These are phyloP conservation scores for Conus canariensis DNA, from an alignment of 2,888 invertebrate genomes.

Conservation along the genomic window DNA sequence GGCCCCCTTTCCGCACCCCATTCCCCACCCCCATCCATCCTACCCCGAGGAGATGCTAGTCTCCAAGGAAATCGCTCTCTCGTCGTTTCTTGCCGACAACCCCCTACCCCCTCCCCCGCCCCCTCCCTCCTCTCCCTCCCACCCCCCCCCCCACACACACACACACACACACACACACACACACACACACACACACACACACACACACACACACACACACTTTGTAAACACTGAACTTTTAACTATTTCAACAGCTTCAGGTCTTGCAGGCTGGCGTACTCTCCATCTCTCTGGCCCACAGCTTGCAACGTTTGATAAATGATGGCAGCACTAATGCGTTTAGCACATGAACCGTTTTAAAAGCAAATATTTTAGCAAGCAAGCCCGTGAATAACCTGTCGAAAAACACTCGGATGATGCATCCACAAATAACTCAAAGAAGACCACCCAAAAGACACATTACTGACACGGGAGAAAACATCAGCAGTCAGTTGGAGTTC, in stretches of 20 bases:
- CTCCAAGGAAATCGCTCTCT: conserved; percentile 8
- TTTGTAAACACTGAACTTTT: background rate
- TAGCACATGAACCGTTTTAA: conserved; percentile 4
- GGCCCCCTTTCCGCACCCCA: too few relatives aligned
- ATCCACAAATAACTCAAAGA: background rate
- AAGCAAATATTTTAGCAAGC: background rate
- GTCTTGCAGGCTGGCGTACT: background rate
- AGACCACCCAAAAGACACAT: too few relatives aligned
- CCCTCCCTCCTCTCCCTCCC: too few relatives aligned
- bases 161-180: too few relatives aligned
- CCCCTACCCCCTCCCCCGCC: too few relatives aligned
- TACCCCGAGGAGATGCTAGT: background rate
- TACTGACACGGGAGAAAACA: too few relatives aligned
- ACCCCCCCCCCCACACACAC: too few relatives aligned
- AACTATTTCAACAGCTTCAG: background rate
- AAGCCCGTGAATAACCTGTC: background rate
- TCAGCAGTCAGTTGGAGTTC: too few relatives aligned
- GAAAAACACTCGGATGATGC: background rate
- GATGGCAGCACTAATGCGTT: background rate
- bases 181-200: too few relatives aligned
- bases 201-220: too few relatives aligned
- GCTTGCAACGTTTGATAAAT: background rate
- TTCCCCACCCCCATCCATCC: too few relatives aligned
- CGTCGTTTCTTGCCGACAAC: background rate
- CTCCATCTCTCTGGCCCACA: background rate